Conservation (phyloP, 2,113 vertebrate genomes). For the Grammomys dolichurus region DNA sequence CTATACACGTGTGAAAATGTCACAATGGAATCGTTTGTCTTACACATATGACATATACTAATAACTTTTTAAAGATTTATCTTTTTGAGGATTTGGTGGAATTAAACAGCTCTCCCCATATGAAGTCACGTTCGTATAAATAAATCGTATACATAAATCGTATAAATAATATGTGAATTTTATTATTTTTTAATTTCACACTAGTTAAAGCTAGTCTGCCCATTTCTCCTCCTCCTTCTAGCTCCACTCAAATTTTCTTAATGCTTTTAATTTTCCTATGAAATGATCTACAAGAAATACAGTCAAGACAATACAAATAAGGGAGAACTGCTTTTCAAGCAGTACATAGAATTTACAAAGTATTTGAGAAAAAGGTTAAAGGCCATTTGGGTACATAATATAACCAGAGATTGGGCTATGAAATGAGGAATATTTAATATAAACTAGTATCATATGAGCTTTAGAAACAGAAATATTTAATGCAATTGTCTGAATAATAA, state of each 20-base stretch:
- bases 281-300: background rate
- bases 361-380: constrained; percentile 32
- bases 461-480: constrained; percentile 7
- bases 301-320: background rate
- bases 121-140: background rate
- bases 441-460: background rate
- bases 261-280: background rate
- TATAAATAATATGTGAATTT: constrained; percentile 5
- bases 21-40: background rate
- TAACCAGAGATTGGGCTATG: background rate
- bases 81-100: background rate
- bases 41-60: background rate
- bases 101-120: background rate
- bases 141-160: constrained; percentile 22
- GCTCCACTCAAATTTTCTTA: background rate
- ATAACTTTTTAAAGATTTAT: background rate
- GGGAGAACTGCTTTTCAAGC: background rate
- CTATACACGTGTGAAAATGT: background rate
- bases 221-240: background rate
- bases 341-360: background rate
- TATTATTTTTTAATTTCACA: background rate
- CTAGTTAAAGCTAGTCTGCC: background rate
- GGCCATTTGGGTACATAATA: background rate
- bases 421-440: background rate
- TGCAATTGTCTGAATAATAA: background rate